phyloP scores from a whole-genome alignment of 23 tunicate genomes.

The Phallusia fumigata region DNA sequence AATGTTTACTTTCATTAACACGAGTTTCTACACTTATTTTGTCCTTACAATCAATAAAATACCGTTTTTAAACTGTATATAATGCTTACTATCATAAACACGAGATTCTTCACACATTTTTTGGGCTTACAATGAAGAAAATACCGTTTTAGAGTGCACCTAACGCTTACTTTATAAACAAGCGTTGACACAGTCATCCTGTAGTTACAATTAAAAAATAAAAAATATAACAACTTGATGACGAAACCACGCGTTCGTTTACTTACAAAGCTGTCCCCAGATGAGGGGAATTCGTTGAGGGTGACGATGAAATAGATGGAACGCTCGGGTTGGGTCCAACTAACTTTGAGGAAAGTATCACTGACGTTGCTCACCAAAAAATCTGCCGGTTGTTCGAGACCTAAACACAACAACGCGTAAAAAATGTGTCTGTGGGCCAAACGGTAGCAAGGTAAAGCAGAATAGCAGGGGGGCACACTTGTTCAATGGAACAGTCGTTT shows the following conservation, averaged over 20 bases:
- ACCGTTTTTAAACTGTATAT: too few species aligned
- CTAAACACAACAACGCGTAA: neutral
- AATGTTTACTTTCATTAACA: too few species aligned
- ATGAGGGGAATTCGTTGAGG: constrained; percentile 14
- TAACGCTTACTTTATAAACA: neutral
- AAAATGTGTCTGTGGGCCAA: too few species aligned
- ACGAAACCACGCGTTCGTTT: too few species aligned
- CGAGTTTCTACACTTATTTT: too few species aligned
- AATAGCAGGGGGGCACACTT: too few species aligned
- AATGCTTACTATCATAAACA: too few species aligned
- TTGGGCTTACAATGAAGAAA: neutral
- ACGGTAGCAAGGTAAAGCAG: too few species aligned
- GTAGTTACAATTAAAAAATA: too few species aligned
- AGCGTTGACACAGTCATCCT: neutral
- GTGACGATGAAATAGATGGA: constrained; percentile 14
- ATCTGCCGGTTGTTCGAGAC: constrained; percentile 31
- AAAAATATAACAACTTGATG: too few species aligned
- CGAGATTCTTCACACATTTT: neutral
- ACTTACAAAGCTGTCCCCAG: constrained; percentile 47
- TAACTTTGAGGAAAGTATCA: constrained; percentile 28
- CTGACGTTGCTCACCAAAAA: constrained; percentile 40
- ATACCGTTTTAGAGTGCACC: neutral
- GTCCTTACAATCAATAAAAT: too few species aligned
- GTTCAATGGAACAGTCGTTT: too few species aligned
- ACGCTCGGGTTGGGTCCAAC: constrained; percentile 26